phyloP scores from a whole-genome alignment of 2,888 invertebrate genomes.

The Drosophila antonietae region DNA sequence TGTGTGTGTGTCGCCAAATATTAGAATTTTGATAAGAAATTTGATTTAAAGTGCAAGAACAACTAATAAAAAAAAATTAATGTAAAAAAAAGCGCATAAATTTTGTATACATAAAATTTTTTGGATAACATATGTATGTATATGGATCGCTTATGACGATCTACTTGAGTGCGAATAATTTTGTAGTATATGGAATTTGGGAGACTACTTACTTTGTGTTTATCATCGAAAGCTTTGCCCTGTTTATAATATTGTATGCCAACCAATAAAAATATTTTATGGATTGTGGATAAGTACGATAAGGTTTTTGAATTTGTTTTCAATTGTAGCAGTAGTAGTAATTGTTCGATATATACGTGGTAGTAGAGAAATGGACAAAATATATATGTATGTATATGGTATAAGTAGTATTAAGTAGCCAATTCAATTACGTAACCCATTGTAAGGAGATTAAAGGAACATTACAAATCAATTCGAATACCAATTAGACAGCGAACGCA shows the following conservation, averaged over 20 bases:
- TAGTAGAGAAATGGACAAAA: conserved; percentile 67
- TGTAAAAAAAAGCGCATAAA: conserved; percentile 36
- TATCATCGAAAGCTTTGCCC: conserved; percentile 83
- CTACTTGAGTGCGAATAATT: conserved; percentile 31
- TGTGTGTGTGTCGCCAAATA: conserved; percentile 49
- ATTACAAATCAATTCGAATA: conserved; percentile 41
- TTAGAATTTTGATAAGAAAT: conserved; percentile 36
- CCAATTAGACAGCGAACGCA: conserved; percentile 66
- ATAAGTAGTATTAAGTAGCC: conserved; percentile 56
- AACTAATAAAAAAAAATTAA: conserved; percentile 34
- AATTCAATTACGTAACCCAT: conserved; percentile 59
- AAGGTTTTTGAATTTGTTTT: conserved; percentile 15
- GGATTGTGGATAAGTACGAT: conserved; percentile 34
- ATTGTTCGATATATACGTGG: conserved; percentile 40
- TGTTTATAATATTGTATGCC: conserved; percentile 63
- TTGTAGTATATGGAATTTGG: conserved; percentile 37
- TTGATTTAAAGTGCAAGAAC: conserved; percentile 51
- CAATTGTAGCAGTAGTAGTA: conserved; percentile 52
- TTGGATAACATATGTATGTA: conserved; percentile 34
- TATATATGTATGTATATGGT: conserved; percentile 37
- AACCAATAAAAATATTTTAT: conserved; percentile 51
- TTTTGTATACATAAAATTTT: conserved; percentile 40
- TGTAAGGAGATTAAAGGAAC: conserved; percentile 30
- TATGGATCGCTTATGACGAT: conserved; percentile 29
- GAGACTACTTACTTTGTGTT: conserved; percentile 80